These are phyloP conservation scores for Brachypodius melanocephalos DNA, from an alignment of 2,113 vertebrate species.

Conservation along the genomic window DNA sequence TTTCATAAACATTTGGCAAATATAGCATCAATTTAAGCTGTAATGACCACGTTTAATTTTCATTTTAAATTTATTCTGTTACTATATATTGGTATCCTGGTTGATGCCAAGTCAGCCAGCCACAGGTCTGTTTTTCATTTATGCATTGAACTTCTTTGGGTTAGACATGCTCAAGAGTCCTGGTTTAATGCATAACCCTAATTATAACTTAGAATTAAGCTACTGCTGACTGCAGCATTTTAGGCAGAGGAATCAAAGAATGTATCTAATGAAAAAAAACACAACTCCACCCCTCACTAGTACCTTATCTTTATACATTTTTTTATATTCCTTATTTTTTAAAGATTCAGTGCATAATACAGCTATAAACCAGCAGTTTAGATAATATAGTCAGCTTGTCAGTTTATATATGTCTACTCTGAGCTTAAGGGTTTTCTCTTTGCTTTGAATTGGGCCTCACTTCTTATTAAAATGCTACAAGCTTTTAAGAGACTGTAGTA, in stretches of 20 bases:
- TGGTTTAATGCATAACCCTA: slow-evolving; percentile 79
- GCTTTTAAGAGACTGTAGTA: slow-evolving; percentile 28
- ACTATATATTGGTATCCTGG: slow-evolving; percentile 62
- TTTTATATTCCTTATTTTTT: slow-evolving; percentile 20
- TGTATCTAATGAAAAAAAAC: slow-evolving; percentile 66
- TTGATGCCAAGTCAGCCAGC: slow-evolving; percentile 68
- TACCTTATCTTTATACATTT: slow-evolving; percentile 67
- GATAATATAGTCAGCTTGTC: slow-evolving; percentile 65
- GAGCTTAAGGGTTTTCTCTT: slow-evolving; percentile 52
- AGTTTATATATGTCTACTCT: slow-evolving; percentile 53
- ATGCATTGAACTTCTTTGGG: slow-evolving; percentile 61
- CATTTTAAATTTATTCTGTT: slow-evolving; percentile 71
- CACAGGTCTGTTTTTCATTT: slow-evolving; percentile 77
- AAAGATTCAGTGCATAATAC: slow-evolving; percentile 62
- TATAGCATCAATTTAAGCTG: slow-evolving; percentile 59
- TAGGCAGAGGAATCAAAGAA: slow-evolving; percentile 67
- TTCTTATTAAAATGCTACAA: slow-evolving; percentile 56
- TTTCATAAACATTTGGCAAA: slow-evolving; percentile 65
- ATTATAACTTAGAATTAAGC: slow-evolving; percentile 79
- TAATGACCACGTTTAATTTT: slow-evolving; percentile 77
- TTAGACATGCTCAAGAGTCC: slow-evolving; percentile 72
- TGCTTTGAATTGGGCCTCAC: slow-evolving; percentile 41
- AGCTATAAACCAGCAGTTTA: slow-evolving; percentile 68
- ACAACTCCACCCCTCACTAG: slow-evolving; percentile 39
- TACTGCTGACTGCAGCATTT: slow-evolving; percentile 77